Evolutionary conservation across 92 coral and sea anemone species (phyloP), one percentile per base, ranked within the genome.

Genomic region (Ricordea florida): DNA sequence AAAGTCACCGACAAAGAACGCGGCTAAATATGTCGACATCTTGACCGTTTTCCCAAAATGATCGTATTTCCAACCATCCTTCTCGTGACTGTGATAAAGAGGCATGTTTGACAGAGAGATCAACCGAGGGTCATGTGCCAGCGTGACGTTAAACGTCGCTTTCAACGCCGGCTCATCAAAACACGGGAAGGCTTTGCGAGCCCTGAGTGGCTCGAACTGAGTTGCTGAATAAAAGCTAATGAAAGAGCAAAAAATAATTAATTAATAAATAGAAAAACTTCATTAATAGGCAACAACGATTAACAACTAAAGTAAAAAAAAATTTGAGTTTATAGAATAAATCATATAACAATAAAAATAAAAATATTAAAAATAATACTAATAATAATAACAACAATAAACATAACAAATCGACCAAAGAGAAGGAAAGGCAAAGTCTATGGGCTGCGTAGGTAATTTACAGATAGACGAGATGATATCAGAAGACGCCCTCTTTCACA

Each of bases 131-230:
- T 80, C 84, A 52, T 93, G 98, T 13, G 78, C 86, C 7, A 93
- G 62, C 13, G 82, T 88, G 25, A 94, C 87, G 66, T 81, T 85
- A 29, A 88, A 94, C 0, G 92, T 91, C 23, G 98, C 98, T 59
- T 91, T 94, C 83, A 91, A 52, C 6, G 94, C 94, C 1, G 98
- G 98, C 64, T 94, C 98, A 49, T 94, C 98, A 48, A 94, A 85
- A 30, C 98, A 94, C 20, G 98, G 98, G 31, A 94, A 82, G 8
- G 93, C 97, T 45, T 37, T 78, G 31, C 98, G 90, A 9, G 94
- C 97, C 10, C 69, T 69, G 1, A 86, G 53, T 2, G 97, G 84
- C 57, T 91, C 87, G 18, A 92, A 94, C 36, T 92, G 97, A 7
- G 97, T 94, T 9, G 97, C 94, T 5, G 92, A 91, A 16, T 37